These are phyloP conservation scores for Drosophila nr. perissopoda DNA, from an alignment of 2,888 invertebrate species.

Conservation along the genomic window DNA sequence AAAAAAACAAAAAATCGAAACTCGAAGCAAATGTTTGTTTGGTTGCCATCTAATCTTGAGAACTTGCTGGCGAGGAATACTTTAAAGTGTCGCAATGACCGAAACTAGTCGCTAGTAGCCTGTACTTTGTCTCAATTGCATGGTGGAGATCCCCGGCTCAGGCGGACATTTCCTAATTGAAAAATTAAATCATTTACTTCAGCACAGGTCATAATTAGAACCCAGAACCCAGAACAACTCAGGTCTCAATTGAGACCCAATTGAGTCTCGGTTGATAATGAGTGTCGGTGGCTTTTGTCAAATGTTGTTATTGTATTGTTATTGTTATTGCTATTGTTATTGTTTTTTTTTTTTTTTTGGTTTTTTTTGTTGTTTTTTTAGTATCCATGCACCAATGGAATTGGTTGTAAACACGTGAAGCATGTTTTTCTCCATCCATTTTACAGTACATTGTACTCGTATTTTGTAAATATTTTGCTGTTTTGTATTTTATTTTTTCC, in stretches of 20 bases:
- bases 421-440: conserved; percentile 46
- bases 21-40: conserved; percentile 50
- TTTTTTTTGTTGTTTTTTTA: conserved; percentile 16
- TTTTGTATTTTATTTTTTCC: conserved; percentile 40
- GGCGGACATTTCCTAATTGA: conserved; percentile 71
- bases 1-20: conserved; percentile 32
- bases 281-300: conserved; percentile 46
- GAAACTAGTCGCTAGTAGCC: conserved; percentile 7
- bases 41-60: conserved; percentile 44
- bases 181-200: conserved; percentile 78
- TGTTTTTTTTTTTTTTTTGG: conserved; percentile 27
- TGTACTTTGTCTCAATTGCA: conserved; percentile 75
- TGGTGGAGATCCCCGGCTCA: conserved; percentile 15
- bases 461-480: conserved; percentile 42
- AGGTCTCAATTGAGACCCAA: conserved; percentile 64
- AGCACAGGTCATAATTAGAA: conserved; percentile 63
- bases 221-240: conserved; percentile 18
- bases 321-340: conserved; percentile 17
- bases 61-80: conserved; percentile 1
- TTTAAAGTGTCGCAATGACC: conserved; percentile 35
- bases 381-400: conserved; percentile 48
- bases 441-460: conserved; percentile 32
- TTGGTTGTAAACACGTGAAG: conserved; percentile 56
- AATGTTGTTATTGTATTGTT: conserved; percentile 10
- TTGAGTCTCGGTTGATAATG: conserved; percentile 69